Conservation (phyloP, 2,113 vertebrate genomes). For the Oophaga pumilio region DNA sequence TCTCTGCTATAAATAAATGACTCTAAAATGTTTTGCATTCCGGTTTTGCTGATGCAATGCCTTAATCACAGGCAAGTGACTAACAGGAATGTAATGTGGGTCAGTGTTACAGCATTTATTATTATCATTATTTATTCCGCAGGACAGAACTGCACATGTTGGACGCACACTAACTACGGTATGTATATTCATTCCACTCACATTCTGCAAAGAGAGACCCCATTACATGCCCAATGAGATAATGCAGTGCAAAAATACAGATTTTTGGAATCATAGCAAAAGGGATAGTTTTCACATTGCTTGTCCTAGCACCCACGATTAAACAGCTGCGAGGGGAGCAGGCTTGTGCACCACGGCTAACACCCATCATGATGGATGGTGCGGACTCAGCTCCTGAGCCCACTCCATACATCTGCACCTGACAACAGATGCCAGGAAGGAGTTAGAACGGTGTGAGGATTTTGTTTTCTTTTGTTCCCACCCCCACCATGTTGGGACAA, state of each 20-base stretch:
- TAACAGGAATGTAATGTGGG: conserved; percentile 8
- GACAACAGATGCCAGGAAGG: too few species aligned
- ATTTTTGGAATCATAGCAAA: background rate
- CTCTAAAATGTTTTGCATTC: background rate
- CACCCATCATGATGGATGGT: too few species aligned
- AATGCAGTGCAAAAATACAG: background rate
- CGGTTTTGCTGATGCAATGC: conserved; percentile 20
- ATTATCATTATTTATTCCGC: background rate
- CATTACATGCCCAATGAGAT: background rate
- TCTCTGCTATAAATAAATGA: conserved; percentile 1
- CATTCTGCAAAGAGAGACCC: background rate
- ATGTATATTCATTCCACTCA: background rate
- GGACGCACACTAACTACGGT: background rate
- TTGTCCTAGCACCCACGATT: too few species aligned
- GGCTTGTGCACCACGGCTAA: too few species aligned
- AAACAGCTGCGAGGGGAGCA: too few species aligned
- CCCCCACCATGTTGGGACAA: too few species aligned
- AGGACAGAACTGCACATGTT: background rate
- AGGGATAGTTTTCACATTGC: too few species aligned
- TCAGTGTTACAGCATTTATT: conserved; percentile 10
- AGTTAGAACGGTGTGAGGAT: too few species aligned
- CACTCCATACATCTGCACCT: too few species aligned
- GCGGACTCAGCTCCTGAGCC: too few species aligned
- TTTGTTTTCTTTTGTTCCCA: too few species aligned
- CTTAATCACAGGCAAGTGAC: conserved; percentile 9